phyloP scores from a whole-genome alignment of 1,140 invertebrate species.

The Solen grandis region DNA sequence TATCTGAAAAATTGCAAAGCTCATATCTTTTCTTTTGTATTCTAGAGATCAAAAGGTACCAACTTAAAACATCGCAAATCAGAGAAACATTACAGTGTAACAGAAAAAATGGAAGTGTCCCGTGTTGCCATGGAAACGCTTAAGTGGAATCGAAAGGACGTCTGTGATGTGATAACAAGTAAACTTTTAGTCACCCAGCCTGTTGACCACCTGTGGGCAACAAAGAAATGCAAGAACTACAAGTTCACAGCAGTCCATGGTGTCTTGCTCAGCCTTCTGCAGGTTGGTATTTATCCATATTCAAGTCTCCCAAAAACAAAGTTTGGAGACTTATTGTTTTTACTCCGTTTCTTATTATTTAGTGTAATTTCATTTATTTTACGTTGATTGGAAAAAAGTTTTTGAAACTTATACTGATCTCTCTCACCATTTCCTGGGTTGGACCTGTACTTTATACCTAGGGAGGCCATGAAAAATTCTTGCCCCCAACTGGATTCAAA shows the following conservation, averaged over 20 bases:
- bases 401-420: too few relatives aligned
- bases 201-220: slow-evolving; percentile 90
- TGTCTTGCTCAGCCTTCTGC: slow-evolving; percentile 86
- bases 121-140: slow-evolving; percentile 92
- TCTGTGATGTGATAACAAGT: slow-evolving; percentile 92
- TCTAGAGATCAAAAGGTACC: slow-evolving; percentile 61
- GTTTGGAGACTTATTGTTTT: too few relatives aligned
- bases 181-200: slow-evolving; percentile 92
- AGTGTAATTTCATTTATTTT: too few relatives aligned
- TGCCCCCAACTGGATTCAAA: too few relatives aligned
- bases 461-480: too few relatives aligned
- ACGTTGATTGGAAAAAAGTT: too few relatives aligned
- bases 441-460: too few relatives aligned
- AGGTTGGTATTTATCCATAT: slow-evolving; percentile 55
- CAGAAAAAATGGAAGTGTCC: slow-evolving; percentile 70
- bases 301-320: too few relatives aligned
- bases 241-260: slow-evolving; percentile 93
- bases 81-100: slow-evolving; percentile 55
- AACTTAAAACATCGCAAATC: slow-evolving; percentile 3
- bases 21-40: slow-evolving; percentile 3
- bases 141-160: slow-evolving; percentile 94
- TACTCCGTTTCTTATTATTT: too few relatives aligned
- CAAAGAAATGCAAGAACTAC: slow-evolving; percentile 89
- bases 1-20: too few relatives aligned
- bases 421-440: too few relatives aligned